A percentile compares a stretch with the other conserved stretches of the same genome.
Evolutionary conservation across 1,140 invertebrate genomes (phyloP).

Genomic region (Triops longicaudatus): DNA sequence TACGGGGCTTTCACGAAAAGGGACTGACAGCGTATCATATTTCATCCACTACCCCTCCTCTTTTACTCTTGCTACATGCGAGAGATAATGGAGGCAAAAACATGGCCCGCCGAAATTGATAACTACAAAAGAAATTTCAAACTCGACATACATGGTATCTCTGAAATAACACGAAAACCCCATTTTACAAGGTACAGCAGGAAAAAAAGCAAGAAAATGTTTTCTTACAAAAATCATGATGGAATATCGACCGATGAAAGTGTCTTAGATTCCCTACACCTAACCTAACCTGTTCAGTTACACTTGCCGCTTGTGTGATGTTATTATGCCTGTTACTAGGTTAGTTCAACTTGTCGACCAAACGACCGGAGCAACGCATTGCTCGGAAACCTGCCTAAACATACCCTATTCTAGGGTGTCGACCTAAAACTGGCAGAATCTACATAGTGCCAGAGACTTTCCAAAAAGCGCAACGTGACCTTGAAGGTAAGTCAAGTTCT

Average conservation of each 20-base stretch:
- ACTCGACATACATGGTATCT: too few relatives aligned
- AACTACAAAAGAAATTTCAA: background rate
- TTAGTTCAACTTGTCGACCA: background rate
- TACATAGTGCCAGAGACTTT: too few relatives aligned
- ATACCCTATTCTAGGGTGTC: background rate
- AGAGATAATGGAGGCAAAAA: background rate
- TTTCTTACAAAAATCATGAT: too few relatives aligned
- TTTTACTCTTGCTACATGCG: background rate
- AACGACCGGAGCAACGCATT: background rate
- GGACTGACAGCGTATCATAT: background rate
- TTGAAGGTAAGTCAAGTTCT: too few relatives aligned
- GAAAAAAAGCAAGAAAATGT: too few relatives aligned
- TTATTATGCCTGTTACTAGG: background rate
- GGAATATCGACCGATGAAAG: background rate
- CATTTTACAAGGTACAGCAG: too few relatives aligned
- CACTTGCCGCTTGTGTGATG: background rate
- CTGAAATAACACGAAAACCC: too few relatives aligned
- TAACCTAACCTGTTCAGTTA: background rate
- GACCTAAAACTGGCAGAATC: too few relatives aligned
- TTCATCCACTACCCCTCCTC: background rate
- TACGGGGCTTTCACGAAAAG: background rate
- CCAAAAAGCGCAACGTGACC: too few relatives aligned
- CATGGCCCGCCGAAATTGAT: background rate
- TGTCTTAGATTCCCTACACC: background rate
- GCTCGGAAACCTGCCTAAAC: background rate